Conservation (phyloP, 1,140 invertebrate genomes). For the Lanistes nyassanus region DNA sequence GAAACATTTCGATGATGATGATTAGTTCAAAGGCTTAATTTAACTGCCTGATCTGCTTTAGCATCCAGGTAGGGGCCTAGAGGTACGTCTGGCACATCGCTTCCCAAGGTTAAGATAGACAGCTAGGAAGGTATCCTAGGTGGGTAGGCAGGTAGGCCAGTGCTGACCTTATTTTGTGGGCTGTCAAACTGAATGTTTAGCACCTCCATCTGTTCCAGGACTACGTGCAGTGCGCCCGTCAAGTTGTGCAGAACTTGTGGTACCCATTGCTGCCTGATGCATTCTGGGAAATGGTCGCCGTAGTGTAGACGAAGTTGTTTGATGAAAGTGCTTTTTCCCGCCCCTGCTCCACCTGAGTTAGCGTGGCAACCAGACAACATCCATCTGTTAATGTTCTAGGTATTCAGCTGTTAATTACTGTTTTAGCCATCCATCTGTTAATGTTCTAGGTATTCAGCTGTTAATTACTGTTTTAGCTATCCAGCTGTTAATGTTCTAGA, state of each 20-base stretch:
- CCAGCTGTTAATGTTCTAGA: no score
- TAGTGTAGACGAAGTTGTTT: slow-evolving; percentile 60
- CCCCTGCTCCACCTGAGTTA: slow-evolving; percentile 52
- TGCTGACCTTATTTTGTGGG: slow-evolving; percentile 9
- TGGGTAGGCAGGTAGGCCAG: background rate
- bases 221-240: slow-evolving; percentile 50
- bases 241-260: slow-evolving; percentile 53
- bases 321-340: slow-evolving; percentile 61
- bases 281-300: slow-evolving; percentile 54
- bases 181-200: slow-evolving; percentile 10
- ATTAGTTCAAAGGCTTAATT: no score
- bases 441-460: no score
- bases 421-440: no score
- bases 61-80: background rate
- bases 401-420: no score
- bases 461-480: no score
- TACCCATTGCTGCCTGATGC: slow-evolving; percentile 37
- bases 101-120: background rate
- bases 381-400: no score
- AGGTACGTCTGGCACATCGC: slow-evolving; percentile 24
- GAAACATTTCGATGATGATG: no score
- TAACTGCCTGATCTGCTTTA: background rate
- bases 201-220: slow-evolving; percentile 9
- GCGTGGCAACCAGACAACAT: no score
- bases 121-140: background rate